Evolutionary conservation across 2,797 vertebrate species (phyloP).

Genomic region (Sebastolobus altivelis): DNA sequence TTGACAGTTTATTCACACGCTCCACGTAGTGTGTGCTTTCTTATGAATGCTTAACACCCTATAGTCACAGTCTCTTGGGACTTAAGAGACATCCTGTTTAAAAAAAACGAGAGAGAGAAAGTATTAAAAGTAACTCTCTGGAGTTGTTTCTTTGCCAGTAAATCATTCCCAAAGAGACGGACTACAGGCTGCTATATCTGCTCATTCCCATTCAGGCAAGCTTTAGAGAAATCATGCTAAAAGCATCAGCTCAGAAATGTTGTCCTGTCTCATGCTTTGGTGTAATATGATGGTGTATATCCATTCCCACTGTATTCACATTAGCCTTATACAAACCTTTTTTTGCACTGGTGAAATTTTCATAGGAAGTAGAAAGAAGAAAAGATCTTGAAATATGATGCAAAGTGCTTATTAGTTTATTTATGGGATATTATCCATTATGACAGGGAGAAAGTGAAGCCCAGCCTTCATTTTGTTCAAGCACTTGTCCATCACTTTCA

Average conservation of each 20-base stretch:
- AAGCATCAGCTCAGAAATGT: slow-evolving; percentile 70
- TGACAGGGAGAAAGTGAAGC: neutral
- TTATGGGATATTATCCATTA: neutral
- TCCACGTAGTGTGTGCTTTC: slow-evolving; percentile 59
- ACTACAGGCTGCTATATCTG: slow-evolving; percentile 16
- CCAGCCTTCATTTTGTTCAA: slow-evolving; percentile 13
- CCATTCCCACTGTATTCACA: slow-evolving; percentile 33
- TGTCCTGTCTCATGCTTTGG: slow-evolving; percentile 58
- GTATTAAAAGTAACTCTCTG: slow-evolving; percentile 72
- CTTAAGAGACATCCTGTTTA: slow-evolving; percentile 86
- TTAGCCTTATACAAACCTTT: slow-evolving; percentile 30
- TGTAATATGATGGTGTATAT: slow-evolving; percentile 1
- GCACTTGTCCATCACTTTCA: slow-evolving; percentile 54
- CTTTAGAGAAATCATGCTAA: slow-evolving; percentile 60
- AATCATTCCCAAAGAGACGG: slow-evolving; percentile 32
- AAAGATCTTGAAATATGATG: slow-evolving; percentile 31
- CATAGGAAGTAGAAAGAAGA: slow-evolving; percentile 31
- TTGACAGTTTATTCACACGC: slow-evolving; percentile 78
- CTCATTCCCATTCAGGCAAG: slow-evolving; percentile 67
- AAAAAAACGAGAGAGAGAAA: slow-evolving; percentile 78
- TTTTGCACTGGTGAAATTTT: slow-evolving; percentile 87
- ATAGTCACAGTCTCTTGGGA: slow-evolving; percentile 76
- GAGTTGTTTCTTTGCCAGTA: slow-evolving; percentile 21
- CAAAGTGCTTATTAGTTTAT: slow-evolving; percentile 38
- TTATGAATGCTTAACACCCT: slow-evolving; percentile 69